Evolutionary conservation across 2,888 invertebrate species (phyloP), one percentile per base, ranked within the genome.

Genomic region (Mellilla xanthometata): DNA sequence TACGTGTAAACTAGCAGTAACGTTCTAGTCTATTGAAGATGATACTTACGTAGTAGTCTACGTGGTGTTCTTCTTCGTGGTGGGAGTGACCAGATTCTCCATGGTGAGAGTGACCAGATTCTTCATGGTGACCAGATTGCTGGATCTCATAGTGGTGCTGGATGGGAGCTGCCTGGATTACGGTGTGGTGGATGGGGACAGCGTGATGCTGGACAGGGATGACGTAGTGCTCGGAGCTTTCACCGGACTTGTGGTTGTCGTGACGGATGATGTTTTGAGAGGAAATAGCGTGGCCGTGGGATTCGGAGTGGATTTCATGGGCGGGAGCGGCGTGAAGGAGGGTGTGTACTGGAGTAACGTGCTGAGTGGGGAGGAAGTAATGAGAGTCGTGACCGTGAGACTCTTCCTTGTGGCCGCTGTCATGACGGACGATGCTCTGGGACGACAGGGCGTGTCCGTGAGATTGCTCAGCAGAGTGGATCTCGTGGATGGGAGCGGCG

Each of bases 11-110:
- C 39, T 15, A 8, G 5, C 9, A 12, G 6, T 10, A 29, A 9
- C 12, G n/a, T 9, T 31, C 8, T 26, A 45, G n/a, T n/a, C n/a
- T n/a, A n/a, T n/a, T n/a, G n/a, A n/a, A n/a, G n/a, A n/a, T n/a
- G n/a, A 36, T 19, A 64, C 79, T 69, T 59, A 80, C 79, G 46
- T 78, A 76, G 42, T 77, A 78, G 43, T 79, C 76, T 15, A 63
- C 68, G 32, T 71, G 59, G 31, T 70, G 63, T 13, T 60, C 56
- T 26, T 61, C 60, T 24, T 58, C 50, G 2, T 63, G 49, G 0
- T 67, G 45, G 19, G 15, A 19, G 4, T 19, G 15, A n/a, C n/a
- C n/a, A 19, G 60, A 57, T 26, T 61, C 60, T 24, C 57, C 50
- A 2, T 63, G 49, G 1, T 67, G 45, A 22, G n/a, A n/a, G n/a